Conservation (phyloP, 2,113 vertebrate genomes). For the Heterotis niloticus region DNA sequence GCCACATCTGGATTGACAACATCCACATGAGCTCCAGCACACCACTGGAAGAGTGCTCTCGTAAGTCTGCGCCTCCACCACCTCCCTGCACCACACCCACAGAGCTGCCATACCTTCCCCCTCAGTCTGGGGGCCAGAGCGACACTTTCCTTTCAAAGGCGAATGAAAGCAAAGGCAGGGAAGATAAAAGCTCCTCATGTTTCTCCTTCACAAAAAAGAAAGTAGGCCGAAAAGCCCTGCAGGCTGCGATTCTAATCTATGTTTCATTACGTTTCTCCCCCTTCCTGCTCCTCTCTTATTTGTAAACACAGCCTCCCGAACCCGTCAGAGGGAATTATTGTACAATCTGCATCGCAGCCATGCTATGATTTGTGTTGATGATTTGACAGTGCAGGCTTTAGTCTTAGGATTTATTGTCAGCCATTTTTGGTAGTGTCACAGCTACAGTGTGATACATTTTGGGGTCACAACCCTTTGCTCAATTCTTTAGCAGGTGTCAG, state of each 20-base stretch:
- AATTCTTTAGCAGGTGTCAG: background rate
- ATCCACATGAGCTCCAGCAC: slow-evolving; percentile 79
- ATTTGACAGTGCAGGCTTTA: background rate
- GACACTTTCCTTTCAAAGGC: background rate
- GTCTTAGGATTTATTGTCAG: background rate
- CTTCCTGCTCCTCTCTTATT: slow-evolving; percentile 47
- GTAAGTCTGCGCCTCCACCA: slow-evolving; percentile 65
- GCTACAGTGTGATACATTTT: background rate
- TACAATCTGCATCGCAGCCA: slow-evolving; percentile 27
- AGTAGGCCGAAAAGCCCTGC: slow-evolving; percentile 65
- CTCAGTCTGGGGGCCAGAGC: background rate
- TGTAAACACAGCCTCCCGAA: slow-evolving; percentile 65
- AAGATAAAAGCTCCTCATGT: slow-evolving; percentile 35
- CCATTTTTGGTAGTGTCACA: background rate
- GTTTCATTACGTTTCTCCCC: slow-evolving; percentile 62
- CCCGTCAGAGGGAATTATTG: slow-evolving; percentile 59
- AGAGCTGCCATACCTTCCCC: background rate
- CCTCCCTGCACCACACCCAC: slow-evolving; percentile 21
- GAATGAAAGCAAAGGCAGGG: slow-evolving; percentile 47
- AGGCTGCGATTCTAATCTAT: slow-evolving; percentile 67
- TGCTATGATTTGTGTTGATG: background rate
- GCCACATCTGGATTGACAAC: slow-evolving; percentile 89
- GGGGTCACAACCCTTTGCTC: background rate
- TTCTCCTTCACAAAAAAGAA: slow-evolving; percentile 48
- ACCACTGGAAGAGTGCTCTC: slow-evolving; percentile 84